Base-by-base conservation (phyloP, 2,113 vertebrate species). In the Leucosticte australis region DNA sequence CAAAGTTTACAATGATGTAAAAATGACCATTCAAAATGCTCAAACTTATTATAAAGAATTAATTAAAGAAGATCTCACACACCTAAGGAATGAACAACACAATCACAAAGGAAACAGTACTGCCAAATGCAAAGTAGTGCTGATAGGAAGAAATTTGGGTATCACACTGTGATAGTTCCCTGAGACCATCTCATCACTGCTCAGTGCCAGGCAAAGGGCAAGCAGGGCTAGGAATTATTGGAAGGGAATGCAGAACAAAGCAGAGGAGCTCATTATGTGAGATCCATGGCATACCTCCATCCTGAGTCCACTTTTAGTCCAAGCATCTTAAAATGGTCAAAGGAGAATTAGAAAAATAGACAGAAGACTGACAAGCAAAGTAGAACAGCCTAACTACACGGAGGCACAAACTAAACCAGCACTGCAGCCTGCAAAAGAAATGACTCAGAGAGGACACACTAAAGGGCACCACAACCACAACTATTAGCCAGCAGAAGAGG, bases 371-470 rank as follows among this genome's bases (percentile, higher is more conserved):
- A 71, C 35, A 91, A 67, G 91, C 39, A 42, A 87, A 87, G 78
- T 3, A 20, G 62, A 95, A 50, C 31, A 73, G 71, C 76, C 77
- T 86, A 86, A 89, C 89, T 81, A 77, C 81, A 59, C 0, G 1
- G 46, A 70, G 50, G 89, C 76, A 77, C 80, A 89, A 89, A 94
- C 84, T 44, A 70, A 96, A 91, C 69, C 17, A 89, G 73, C 6
- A 5, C 56, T 79, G 86, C 89, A 90, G 86, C 75, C 71, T 91
- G 91, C 42, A 63, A 73, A 95, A 91, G 91, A 69, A 89, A 84
- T 84, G 73, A 95, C 92, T 89, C 53, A 57, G 83, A 91, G 69
- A 84, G 80, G 87, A 87, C 81, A 81, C 31, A 59, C 47, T 55
- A 77, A 94, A 96, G 90, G 87, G 87, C 3, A 7, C 42, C 77